Evolutionary conservation across 2,888 invertebrate genomes (phyloP).

Genomic region (Pollenia labialis): DNA sequence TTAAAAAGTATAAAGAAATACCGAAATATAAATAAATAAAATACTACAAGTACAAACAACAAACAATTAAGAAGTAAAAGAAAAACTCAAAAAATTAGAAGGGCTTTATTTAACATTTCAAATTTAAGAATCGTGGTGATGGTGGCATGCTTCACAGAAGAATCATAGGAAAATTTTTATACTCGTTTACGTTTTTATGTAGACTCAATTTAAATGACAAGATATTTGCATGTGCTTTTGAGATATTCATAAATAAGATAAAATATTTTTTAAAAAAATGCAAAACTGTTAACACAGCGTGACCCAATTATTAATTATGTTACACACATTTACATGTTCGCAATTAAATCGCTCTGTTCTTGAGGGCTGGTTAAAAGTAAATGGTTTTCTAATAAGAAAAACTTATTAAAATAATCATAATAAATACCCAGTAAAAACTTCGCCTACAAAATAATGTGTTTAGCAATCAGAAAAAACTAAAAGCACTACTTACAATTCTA

Average conservation of each 20-base stretch:
- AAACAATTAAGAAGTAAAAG: slow-evolving; percentile 2
- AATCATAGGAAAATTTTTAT: slow-evolving; percentile 7
- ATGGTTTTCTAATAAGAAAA: too few relatives aligned
- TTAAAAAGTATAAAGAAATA: slow-evolving; percentile 30
- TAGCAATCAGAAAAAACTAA: too few relatives aligned
- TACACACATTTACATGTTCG: neutral
- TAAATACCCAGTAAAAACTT: too few relatives aligned
- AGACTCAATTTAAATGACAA: slow-evolving; percentile 52
- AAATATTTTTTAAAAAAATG: neutral
- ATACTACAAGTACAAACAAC: neutral
- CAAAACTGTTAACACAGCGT: neutral
- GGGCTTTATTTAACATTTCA: slow-evolving; percentile 72
- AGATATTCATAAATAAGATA: slow-evolving; percentile 31
- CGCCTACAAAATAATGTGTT: too few relatives aligned
- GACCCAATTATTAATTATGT: slow-evolving; percentile 30
- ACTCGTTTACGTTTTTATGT: slow-evolving; percentile 15
- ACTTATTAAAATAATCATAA: too few relatives aligned
- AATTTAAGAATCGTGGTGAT: slow-evolving; percentile 40
- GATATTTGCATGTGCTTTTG: slow-evolving; percentile 27
- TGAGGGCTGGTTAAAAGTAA: neutral
- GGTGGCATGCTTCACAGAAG: slow-evolving; percentile 17
- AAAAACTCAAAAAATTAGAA: slow-evolving; percentile 64
- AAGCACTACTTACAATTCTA: too few relatives aligned
- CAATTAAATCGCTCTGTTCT: neutral
- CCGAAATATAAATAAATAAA: slow-evolving; percentile 32